Base-by-base conservation (phyloP, 2,797 vertebrate genomes). In the Spinus pinus region DNA sequence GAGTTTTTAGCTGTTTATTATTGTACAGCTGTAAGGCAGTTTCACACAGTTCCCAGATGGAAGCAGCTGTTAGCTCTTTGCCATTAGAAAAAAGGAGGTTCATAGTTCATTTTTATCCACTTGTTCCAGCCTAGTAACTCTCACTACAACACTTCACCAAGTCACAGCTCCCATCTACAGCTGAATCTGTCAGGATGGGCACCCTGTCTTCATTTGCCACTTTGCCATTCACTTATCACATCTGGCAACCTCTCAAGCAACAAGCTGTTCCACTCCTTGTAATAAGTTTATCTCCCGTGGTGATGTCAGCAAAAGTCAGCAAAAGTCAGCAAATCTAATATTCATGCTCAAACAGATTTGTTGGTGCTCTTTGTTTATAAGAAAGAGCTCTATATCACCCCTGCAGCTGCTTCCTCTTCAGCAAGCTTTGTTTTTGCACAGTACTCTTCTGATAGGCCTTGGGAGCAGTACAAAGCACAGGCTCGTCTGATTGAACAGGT, bases 1-100 rank as follows among this genome's bases (percentile, higher is more conserved):
- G 77, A 92, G 87, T 97, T 97, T 97, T 95, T 97, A 96, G 97
- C 96, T 98, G 97, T 98, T 98, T 98, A 98, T 98, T 98, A 96
- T 97, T 97, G 94, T 97, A 97, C 97, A 98, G 97, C 98, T 98
- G 97, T 97, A 96, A 98, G 97, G 97, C 97, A 95, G 97, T 96
- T 97, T 94, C 94, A 90, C 96, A 95, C 94, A 97, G 95, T 97
- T 98, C 97, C 97, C 98, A 98, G 98, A 98, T 98, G 98, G 97
- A 98, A 97, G 96, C 98, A 98, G 98, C 98, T 98, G 98, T 98
- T 98, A 96, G 96, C 91, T 91, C 96, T 96, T 96, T 2, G 0
- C 81, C 90, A 51, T 79, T 81, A 61, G 87, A 61, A 94, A 84
- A 91, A 85, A 92, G 53, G 81, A 96, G 75, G 81, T 92, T 80